Conservation (phyloP, 2,113 vertebrate genomes). For the Monopterus albus region DNA sequence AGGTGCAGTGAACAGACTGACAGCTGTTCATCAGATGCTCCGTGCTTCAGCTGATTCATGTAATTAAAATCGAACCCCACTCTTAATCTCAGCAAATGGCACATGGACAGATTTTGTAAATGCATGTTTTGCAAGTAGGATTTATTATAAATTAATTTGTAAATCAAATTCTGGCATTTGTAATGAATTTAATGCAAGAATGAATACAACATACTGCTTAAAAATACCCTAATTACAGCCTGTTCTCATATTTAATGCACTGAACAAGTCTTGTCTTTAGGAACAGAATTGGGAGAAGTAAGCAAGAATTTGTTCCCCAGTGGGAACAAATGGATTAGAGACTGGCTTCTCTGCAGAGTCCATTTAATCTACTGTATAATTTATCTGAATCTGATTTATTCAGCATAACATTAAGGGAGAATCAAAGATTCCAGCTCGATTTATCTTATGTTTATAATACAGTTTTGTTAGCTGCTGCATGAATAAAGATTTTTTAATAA, state of each 20-base stretch:
- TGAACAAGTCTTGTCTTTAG: conserved; percentile 25
- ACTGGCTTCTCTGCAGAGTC: conserved; percentile 54
- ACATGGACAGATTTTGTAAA: conserved; percentile 13
- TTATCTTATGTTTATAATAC: conserved; percentile 1
- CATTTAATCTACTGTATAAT: conserved; percentile 65
- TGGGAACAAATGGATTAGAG: conserved; percentile 66
- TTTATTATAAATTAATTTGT: background rate
- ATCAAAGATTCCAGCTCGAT: too few species aligned
- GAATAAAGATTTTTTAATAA: background rate
- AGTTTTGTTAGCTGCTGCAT: background rate
- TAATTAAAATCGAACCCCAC: conserved; percentile 56
- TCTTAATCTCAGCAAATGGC: conserved; percentile 39
- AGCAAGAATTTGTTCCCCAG: conserved; percentile 58
- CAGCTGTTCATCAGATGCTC: conserved; percentile 57
- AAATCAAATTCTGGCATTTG: background rate
- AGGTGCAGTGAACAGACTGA: conserved; percentile 43
- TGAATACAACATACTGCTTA: background rate
- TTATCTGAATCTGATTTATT: conserved; percentile 61
- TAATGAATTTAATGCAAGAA: background rate
- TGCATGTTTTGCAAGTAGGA: background rate
- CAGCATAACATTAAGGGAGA: conserved; percentile 19
- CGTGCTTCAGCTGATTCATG: conserved; percentile 38
- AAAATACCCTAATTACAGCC: conserved; percentile 23
- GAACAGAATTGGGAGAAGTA: conserved; percentile 51
- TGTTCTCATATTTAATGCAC: conserved; percentile 40